phyloP scores from a whole-genome alignment of 2,888 invertebrate species.

The Saturnia japonica region DNA sequence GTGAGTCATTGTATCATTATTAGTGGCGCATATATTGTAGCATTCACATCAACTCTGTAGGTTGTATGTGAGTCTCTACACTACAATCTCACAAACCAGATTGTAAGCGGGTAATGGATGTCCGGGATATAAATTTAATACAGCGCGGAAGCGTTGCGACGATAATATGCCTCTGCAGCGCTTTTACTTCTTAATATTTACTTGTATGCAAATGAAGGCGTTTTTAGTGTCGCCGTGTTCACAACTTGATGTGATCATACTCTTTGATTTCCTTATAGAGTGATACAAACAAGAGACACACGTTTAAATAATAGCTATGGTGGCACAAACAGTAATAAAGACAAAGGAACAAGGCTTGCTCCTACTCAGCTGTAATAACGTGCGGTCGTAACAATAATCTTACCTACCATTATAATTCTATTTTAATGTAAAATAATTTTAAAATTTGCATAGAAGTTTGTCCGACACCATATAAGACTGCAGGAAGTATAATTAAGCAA shows the following conservation, averaged over 20 bases:
- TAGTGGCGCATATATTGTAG: too few species aligned
- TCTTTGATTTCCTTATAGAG: conserved; percentile 72
- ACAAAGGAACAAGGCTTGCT: conserved; percentile 69
- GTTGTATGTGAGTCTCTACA: conserved; percentile 75
- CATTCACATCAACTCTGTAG: too few species aligned
- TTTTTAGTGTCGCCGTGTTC: conserved; percentile 71
- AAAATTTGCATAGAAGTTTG: conserved; percentile 41
- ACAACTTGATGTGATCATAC: conserved; percentile 78
- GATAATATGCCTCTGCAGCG: conserved; percentile 67
- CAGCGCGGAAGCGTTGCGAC: conserved; percentile 71
- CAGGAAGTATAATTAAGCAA: conserved; percentile 54
- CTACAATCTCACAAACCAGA: conserved; percentile 75
- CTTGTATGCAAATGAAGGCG: conserved; percentile 78
- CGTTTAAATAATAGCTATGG: conserved; percentile 71
- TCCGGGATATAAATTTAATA: conserved; percentile 70
- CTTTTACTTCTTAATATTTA: conserved; percentile 73
- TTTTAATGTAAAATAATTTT: conserved; percentile 39
- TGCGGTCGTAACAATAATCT: conserved; percentile 45
- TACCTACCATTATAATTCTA: conserved; percentile 42
- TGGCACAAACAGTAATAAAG: conserved; percentile 67
- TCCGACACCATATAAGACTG: conserved; percentile 46
- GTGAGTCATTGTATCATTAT: too few species aligned
- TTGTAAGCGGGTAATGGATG: conserved; percentile 68
- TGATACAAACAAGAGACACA: conserved; percentile 74
- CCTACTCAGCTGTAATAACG: conserved; percentile 42